Percentiles rank a stretch among this genome's conserved stretches.
Evolutionary conservation across 2,888 invertebrate genomes (phyloP).

Genomic region (Oxyteleia sp.): DNA sequence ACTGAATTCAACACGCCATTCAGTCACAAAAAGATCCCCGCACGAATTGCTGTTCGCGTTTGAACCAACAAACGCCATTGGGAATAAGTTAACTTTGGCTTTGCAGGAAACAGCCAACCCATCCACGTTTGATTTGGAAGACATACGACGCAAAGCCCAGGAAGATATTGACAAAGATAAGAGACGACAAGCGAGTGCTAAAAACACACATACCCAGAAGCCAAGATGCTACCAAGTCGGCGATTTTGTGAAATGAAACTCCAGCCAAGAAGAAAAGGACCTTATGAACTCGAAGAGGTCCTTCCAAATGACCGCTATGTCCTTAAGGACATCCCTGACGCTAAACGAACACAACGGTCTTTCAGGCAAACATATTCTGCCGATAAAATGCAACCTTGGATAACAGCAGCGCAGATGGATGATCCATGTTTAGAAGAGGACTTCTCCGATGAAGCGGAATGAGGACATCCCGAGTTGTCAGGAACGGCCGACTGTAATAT

Average conservation of each 20-base stretch:
- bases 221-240: neutral
- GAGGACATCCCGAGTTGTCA: neutral
- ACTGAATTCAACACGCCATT: constrained; percentile 2
- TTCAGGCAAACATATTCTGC: too few species aligned
- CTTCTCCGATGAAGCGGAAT: neutral
- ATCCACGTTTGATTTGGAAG: neutral
- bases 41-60: constrained; percentile 16
- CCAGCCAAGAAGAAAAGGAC: neutral
- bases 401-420: neutral
- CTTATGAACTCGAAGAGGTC: constrained; percentile 2
- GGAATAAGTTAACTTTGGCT: constrained; percentile 18
- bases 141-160: neutral
- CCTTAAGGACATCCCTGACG: neutral
- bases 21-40: neutral
- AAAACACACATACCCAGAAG: constrained; percentile 3
- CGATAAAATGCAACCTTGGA: constrained; percentile 19
- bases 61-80: constrained; percentile 7
- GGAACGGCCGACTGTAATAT: too few species aligned
- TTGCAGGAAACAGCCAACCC: neutral
- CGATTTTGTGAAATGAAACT: constrained; percentile 25
- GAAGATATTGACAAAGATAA: neutral
- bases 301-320: constrained; percentile 12
- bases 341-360: neutral
- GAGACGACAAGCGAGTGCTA: neutral
- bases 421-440: neutral